These are phyloP conservation scores for Cotesia congregata DNA, from an alignment of 2,888 invertebrate genomes.

Conservation along the genomic window DNA sequence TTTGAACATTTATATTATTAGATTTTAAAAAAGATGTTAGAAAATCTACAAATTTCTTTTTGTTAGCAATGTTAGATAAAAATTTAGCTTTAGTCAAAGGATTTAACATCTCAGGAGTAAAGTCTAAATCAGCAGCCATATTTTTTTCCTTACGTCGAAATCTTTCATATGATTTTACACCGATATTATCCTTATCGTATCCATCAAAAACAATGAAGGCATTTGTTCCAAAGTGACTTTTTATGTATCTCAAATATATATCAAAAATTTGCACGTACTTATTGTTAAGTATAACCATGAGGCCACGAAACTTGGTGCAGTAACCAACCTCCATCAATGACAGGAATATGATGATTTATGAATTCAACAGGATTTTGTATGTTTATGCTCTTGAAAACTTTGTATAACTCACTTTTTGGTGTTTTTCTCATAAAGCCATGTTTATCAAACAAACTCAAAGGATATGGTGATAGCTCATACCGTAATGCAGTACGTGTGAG, in stretches of 20 bases:
- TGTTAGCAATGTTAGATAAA: slow-evolving; percentile 47
- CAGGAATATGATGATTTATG: background rate
- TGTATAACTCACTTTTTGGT: slow-evolving; percentile 43
- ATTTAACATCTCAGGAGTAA: slow-evolving; percentile 40
- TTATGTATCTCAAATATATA: slow-evolving; percentile 25
- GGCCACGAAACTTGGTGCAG: slow-evolving; percentile 43
- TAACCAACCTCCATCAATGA: slow-evolving; percentile 48
- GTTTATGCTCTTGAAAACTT: slow-evolving; percentile 24
- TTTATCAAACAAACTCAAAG: slow-evolving; percentile 45
- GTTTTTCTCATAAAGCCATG: slow-evolving; percentile 45
- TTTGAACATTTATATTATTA: slow-evolving; percentile 34
- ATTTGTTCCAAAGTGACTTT: slow-evolving; percentile 29
- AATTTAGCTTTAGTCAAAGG: slow-evolving; percentile 47
- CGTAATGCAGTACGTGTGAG: slow-evolving; percentile 41
- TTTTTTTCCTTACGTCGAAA: slow-evolving; percentile 41
- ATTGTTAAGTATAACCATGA: slow-evolving; percentile 34
- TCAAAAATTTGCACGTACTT: slow-evolving; percentile 35
- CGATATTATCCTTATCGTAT: slow-evolving; percentile 42
- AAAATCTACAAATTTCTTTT: slow-evolving; percentile 44
- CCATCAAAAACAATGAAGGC: slow-evolving; percentile 50
- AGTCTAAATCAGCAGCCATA: slow-evolving; percentile 44
- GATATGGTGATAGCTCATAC: slow-evolving; percentile 49
- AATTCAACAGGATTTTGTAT: background rate
- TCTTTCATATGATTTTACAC: slow-evolving; percentile 48
- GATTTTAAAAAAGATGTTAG: slow-evolving; percentile 39